phyloP scores from a whole-genome alignment of 1,140 invertebrate genomes.

The Matsumurasca onukii region DNA sequence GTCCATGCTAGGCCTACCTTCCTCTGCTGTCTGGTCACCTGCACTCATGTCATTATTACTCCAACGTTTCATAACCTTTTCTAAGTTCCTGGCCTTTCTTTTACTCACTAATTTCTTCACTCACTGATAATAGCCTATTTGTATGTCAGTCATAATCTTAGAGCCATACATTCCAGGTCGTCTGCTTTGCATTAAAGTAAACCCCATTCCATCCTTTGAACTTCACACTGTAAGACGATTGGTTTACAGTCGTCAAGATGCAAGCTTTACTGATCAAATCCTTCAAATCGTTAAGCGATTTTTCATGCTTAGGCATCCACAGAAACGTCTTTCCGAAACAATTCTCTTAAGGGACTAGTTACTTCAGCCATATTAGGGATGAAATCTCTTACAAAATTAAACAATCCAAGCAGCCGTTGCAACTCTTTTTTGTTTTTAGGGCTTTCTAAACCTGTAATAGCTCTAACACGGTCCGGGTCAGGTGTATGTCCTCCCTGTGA shows the following conservation, averaged over 20 bases:
- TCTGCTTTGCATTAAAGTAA: not conserved
- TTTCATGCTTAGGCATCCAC: not conserved
- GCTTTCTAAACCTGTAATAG: not conserved
- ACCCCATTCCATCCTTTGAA: not conserved
- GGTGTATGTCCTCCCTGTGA: slow-evolving; percentile 37
- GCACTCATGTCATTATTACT: too few relatives aligned
- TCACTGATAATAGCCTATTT: not conserved
- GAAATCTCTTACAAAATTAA: slow-evolving; percentile 43
- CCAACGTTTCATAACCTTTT: too few relatives aligned
- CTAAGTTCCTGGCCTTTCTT: too few relatives aligned
- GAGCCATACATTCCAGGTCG: not conserved
- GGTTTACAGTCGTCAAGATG: not conserved
- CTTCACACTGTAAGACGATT: not conserved
- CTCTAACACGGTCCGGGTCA: slow-evolving; percentile 20
- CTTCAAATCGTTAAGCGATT: too few relatives aligned
- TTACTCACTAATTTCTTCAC: not conserved
- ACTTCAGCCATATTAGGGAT: slow-evolving; percentile 41
- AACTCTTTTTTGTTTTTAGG: slow-evolving; percentile 4
- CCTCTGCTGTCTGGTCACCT: too few relatives aligned
- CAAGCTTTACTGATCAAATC: not conserved
- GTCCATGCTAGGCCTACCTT: too few relatives aligned
- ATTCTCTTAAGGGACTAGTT: slow-evolving; percentile 37
- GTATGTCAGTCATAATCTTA: not conserved
- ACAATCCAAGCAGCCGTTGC: slow-evolving; percentile 42
- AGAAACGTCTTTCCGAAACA: slow-evolving; percentile 38